phyloP scores from a whole-genome alignment of 2,113 vertebrate genomes.

The Onychostruthus taczanowskii region DNA sequence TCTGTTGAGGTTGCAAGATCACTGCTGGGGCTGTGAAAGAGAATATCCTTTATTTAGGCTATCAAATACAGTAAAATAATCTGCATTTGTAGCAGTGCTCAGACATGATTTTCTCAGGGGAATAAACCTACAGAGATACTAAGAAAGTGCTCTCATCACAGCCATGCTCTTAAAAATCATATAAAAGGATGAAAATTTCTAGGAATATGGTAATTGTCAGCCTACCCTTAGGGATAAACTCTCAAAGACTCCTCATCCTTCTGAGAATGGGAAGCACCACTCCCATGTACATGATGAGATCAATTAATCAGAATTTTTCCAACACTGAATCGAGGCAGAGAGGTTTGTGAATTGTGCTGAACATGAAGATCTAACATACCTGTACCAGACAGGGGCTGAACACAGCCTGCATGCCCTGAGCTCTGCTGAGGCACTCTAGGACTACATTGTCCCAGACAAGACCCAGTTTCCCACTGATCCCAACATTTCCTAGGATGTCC shows the following conservation, averaged over 20 bases:
- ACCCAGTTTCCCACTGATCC: not conserved
- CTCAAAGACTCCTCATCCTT: not conserved
- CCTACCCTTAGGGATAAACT: not conserved
- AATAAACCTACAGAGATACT: not conserved
- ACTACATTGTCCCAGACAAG: accelerated
- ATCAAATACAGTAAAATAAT: not conserved
- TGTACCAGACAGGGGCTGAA: not conserved
- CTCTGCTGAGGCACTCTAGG: accelerated
- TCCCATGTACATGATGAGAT: accelerated
- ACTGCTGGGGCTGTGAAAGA: not conserved
- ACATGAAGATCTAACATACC: not conserved
- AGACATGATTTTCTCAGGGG: not conserved
- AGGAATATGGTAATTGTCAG: not conserved
- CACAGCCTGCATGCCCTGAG: not conserved
- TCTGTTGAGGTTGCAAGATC: not conserved
- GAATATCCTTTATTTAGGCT: not conserved
- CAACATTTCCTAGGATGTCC: accelerated
- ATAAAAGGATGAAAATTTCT: not conserved
- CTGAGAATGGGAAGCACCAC: not conserved
- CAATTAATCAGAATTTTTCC: not conserved
- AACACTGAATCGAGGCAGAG: not conserved
- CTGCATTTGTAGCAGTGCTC: not conserved
- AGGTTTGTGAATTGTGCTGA: not conserved
- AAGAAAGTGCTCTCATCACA: not conserved
- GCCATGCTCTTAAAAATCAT: not conserved